Conservation (phyloP, 2,888 invertebrate genomes). For the Drosophila greeni region DNA sequence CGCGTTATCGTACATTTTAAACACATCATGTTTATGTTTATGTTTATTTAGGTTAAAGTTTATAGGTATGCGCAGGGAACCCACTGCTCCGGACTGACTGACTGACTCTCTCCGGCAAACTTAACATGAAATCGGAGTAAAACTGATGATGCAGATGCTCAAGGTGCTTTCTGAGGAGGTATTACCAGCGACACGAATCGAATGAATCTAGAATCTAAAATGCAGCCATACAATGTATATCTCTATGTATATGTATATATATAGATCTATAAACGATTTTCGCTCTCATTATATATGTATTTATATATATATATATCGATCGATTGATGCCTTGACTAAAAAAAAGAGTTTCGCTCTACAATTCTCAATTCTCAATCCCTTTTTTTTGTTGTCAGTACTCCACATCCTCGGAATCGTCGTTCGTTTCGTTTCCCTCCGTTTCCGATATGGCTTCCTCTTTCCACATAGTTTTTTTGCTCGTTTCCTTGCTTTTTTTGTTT, state of each 20-base stretch:
- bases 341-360: constrained; percentile 9
- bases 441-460: background rate
- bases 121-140: constrained; percentile 20
- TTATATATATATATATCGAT: constrained; percentile 35
- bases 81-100: constrained; percentile 19
- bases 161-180: background rate
- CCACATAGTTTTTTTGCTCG: constrained; percentile 4
- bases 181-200: background rate
- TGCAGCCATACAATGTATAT: constrained; percentile 38
- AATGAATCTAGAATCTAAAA: constrained; percentile 35
- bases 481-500: constrained; percentile 8
- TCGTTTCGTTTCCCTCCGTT: constrained; percentile 2
- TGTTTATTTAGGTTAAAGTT: constrained; percentile 2
- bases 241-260: constrained; percentile 30
- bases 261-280: constrained; percentile 40
- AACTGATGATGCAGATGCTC: constrained; percentile 8
- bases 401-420: constrained; percentile 8
- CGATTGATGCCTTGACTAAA: constrained; percentile 27
- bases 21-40: constrained; percentile 5
- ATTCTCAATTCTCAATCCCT: background rate
- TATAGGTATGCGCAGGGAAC: constrained; percentile 24
- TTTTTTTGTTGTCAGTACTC: constrained; percentile 4
- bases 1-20: constrained; percentile 7
- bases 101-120: constrained; percentile 5
- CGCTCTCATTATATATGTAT: constrained; percentile 31